Evolutionary conservation across 2,888 invertebrate genomes (phyloP).

Genomic region (Trimorus sp.): DNA sequence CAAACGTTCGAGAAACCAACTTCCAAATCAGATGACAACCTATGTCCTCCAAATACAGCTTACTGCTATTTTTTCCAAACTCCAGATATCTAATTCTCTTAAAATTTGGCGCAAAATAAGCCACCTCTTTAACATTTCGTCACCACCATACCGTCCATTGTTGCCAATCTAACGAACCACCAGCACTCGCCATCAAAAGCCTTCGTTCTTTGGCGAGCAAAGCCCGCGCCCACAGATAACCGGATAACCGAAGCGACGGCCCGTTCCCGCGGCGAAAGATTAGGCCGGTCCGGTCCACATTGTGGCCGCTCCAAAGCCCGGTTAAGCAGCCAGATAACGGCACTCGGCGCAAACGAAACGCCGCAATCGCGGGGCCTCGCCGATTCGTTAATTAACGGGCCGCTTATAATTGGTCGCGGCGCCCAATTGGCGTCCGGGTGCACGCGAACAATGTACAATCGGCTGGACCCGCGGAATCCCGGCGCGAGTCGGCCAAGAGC

Average conservation of each 20-base stretch:
- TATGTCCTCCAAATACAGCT: too few species aligned
- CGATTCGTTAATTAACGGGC: conserved; percentile 65
- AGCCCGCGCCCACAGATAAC: conserved; percentile 1
- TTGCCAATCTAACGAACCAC: too few species aligned
- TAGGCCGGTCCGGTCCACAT: not conserved
- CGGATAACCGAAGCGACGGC: conserved; percentile 1
- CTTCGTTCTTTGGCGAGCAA: not conserved
- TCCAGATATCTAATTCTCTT: too few species aligned
- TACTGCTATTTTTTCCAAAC: too few species aligned
- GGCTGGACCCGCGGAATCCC: conserved; percentile 56
- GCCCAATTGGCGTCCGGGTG: conserved; percentile 43
- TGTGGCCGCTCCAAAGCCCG: conserved; percentile 6
- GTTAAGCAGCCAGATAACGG: conserved; percentile 21
- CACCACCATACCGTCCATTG: too few species aligned
- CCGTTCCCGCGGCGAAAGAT: not conserved
- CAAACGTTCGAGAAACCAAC: too few species aligned
- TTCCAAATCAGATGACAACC: too few species aligned
- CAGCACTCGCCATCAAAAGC: not conserved
- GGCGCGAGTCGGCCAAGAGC: not conserved
- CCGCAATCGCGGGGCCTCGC: conserved; percentile 3
- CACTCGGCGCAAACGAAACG: conserved; percentile 23
- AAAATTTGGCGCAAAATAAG: too few species aligned
- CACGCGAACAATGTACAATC: conserved; percentile 69
- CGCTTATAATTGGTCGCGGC: conserved; percentile 59
- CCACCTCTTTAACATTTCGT: too few species aligned